Percentiles rank a stretch among this genome's conserved stretches.
phyloP scores from a whole-genome alignment of 2,888 invertebrate genomes.

The Penaeus monodon region DNA sequence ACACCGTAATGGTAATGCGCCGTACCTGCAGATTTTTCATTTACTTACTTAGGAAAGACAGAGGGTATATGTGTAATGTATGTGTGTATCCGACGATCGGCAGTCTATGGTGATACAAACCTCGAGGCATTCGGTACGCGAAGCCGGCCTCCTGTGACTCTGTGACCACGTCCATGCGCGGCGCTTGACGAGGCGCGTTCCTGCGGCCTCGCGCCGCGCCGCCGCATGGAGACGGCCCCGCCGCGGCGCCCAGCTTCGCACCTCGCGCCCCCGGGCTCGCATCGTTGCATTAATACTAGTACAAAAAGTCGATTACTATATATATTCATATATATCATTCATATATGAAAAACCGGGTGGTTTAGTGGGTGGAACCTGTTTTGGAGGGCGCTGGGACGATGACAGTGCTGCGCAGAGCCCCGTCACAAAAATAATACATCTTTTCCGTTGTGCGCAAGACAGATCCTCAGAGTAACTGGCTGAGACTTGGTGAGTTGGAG shows the following conservation, averaged over 20 bases:
- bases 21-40: conserved; percentile 49
- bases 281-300: conserved; percentile 56
- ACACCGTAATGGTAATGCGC: conserved; percentile 29
- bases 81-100: conserved; percentile 56
- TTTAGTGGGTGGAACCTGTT: conserved; percentile 62
- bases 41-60: conserved; percentile 62
- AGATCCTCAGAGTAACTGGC: conserved; percentile 10
- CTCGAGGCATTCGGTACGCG: conserved; percentile 2
- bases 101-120: conserved; percentile 47
- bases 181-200: conserved; percentile 36
- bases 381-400: conserved; percentile 54
- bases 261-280: conserved; percentile 38
- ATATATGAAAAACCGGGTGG: conserved; percentile 58
- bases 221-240: background rate
- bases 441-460: conserved; percentile 30
- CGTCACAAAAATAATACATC: conserved; percentile 23
- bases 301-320: conserved; percentile 57
- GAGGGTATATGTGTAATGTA: conserved; percentile 60
- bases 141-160: too few relatives aligned
- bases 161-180: too few relatives aligned
- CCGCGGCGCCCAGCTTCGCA: conserved; percentile 43
- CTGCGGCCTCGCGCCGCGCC: conserved; percentile 15
- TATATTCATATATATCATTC: conserved; percentile 48
- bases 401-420: conserved; percentile 34
- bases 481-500: too few relatives aligned